Base-by-base conservation (phyloP, 1,140 invertebrate genomes). In the Ruditapes philippinarum region DNA sequence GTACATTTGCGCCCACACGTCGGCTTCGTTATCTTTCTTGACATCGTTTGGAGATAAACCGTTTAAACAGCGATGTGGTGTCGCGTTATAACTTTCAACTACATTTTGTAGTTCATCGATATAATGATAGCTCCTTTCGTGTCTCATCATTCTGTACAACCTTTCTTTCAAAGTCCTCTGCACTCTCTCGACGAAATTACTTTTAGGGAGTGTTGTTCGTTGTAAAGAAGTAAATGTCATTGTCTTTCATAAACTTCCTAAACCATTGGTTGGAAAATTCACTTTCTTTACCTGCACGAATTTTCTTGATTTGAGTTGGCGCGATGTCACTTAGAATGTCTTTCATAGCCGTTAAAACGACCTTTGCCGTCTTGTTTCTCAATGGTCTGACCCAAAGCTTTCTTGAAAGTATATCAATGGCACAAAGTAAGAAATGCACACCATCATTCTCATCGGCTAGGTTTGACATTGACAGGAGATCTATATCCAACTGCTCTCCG, bases 311-410 rank as follows among this genome's bases (percentile, higher is more conserved):
- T 78, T 82, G 68, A 9, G 17, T n/a, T 22, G 51, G 22, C 19
- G 42, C 17, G 22, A 57, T 68, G n/a, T 74, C 60, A 31, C 25
- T 12, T 28, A 86, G 36, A 17, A 91, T 82, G 40, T 82, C 70
- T 60, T 89, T 89, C n/a, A 89, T 74, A 62, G 82, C 87, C 11
- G 73, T 42, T 57, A 89, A 49, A 42, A 89, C 83, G 42, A 57
- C 54, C 82, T 86, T 86, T 57, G 82, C 90, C 45, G 74, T 86
- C 81, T 91, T 91, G 49, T 89, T 78, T 76, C 65, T 81, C 22
- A 91, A 38, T 36, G 87, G 87, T 89, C 86, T 42, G 17, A 91
- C 78, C 87, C 87, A 89, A 19, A 91, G 78, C 80, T 85, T 80
- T 45, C 54, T 60, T 28, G 76, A 83, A 40, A 91, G 84, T 65